A percentile compares a stretch with the other conserved stretches of the same genome.
phyloP scores from a whole-genome alignment of 1,140 invertebrate species.

The Brachionus sp. region DNA sequence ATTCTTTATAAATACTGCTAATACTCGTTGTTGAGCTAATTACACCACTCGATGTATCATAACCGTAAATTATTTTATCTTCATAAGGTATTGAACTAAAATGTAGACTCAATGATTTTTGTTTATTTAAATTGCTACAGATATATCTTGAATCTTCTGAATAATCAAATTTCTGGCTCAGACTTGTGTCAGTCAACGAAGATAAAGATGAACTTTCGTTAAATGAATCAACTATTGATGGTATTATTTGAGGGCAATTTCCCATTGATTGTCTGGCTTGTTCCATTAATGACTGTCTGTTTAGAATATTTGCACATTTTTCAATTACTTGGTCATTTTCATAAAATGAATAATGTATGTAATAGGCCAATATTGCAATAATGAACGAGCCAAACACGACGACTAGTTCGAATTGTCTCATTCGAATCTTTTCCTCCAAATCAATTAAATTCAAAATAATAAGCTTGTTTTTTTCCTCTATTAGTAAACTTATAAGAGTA shows the following conservation, averaged over 20 bases:
- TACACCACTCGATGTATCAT: slow-evolving; percentile 13
- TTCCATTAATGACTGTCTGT: neutral
- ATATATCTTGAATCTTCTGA: neutral
- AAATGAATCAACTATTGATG: slow-evolving; percentile 9
- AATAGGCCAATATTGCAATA: neutral
- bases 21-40: slow-evolving; percentile 5
- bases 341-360: slow-evolving; percentile 17
- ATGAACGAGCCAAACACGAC: neutral
- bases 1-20: slow-evolving; percentile 27
- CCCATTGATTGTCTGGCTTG: neutral
- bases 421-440: neutral
- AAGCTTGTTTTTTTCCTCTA: neutral
- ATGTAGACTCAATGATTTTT: neutral
- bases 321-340: neutral
- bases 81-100: slow-evolving; percentile 7
- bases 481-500: neutral
- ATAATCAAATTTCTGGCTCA: neutral
- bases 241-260: neutral
- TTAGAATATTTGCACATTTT: neutral
- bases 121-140: neutral
- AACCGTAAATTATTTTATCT: slow-evolving; percentile 1
- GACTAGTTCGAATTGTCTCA: slow-evolving; percentile 2
- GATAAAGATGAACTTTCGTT: neutral
- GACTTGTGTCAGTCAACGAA: neutral
- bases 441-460: slow-evolving; percentile 22